Conservation (phyloP, 2,888 invertebrate species). For the Ashinkailepas kermadecensis region DNA sequence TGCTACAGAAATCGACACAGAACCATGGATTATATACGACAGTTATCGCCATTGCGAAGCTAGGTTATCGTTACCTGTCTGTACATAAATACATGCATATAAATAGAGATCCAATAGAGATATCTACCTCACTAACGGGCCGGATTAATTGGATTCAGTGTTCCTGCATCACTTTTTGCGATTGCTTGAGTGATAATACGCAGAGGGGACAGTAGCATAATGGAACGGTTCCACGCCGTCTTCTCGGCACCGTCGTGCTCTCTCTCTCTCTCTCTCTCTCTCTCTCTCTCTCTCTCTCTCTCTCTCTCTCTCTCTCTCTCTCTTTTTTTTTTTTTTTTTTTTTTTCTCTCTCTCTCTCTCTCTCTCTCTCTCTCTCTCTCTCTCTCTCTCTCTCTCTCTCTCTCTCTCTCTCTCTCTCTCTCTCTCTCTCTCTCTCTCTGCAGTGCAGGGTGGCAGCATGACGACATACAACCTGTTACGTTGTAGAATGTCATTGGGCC, state of each 20-base stretch:
- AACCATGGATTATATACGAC: no score
- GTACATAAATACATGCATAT: conserved; percentile 14
- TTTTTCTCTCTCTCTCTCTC: neutral
- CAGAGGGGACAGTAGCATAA: no score
- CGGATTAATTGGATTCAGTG: neutral
- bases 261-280: neutral
- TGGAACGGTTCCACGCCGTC: neutral
- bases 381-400: neutral
- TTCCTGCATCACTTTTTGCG: neutral
- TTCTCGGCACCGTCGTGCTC: neutral
- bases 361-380: neutral
- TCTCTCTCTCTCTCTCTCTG: neutral
- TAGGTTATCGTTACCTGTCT: neutral
- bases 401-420: neutral
- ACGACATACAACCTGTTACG: no score
- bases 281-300: neutral
- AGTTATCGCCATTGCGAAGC: no score
- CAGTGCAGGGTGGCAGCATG: no score
- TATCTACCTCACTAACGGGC: conserved; percentile 6
- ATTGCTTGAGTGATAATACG: no score
- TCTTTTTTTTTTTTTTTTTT: neutral
- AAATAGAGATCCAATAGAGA: neutral
- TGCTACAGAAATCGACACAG: no score
- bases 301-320: neutral
- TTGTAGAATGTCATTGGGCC: no score